Evolutionary conservation across 2,888 invertebrate species (phyloP).

Genomic region (Charanyca ferruginea): DNA sequence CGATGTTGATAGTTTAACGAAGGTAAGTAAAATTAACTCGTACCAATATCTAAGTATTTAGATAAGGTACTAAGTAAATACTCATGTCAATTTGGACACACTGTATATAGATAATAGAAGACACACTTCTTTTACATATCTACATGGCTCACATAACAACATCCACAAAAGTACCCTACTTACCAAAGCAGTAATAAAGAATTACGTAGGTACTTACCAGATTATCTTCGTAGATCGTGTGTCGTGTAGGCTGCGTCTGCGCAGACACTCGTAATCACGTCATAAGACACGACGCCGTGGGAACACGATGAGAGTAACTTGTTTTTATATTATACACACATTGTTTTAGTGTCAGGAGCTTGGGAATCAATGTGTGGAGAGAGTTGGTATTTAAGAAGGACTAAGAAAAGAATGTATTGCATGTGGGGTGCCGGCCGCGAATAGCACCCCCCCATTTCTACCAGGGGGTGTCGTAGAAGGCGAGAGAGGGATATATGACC

Average conservation of each 20-base stretch:
- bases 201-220: constrained; percentile 3
- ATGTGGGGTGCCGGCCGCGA: no score
- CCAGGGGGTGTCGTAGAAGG: no score
- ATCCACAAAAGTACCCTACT: neutral
- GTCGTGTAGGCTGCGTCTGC: constrained; percentile 47
- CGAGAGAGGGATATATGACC: no score
- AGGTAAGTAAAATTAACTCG: no score
- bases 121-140: no score
- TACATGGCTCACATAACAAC: neutral
- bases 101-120: no score
- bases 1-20: no score
- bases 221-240: constrained; percentile 57
- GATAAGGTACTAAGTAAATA: no score
- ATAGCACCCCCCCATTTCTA: no score
- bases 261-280: constrained; percentile 58
- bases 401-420: no score
- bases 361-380: constrained; percentile 13
- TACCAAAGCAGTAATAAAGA: constrained; percentile 1
- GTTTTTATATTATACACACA: constrained; percentile 41
- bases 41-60: no score
- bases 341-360: constrained; percentile 40
- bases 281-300: constrained; percentile 59
- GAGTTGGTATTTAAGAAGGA: neutral
- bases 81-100: no score
- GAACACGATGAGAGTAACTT: constrained; percentile 47